Conservation (phyloP, 2,888 invertebrate genomes). For the Callinectes sapidus region DNA sequence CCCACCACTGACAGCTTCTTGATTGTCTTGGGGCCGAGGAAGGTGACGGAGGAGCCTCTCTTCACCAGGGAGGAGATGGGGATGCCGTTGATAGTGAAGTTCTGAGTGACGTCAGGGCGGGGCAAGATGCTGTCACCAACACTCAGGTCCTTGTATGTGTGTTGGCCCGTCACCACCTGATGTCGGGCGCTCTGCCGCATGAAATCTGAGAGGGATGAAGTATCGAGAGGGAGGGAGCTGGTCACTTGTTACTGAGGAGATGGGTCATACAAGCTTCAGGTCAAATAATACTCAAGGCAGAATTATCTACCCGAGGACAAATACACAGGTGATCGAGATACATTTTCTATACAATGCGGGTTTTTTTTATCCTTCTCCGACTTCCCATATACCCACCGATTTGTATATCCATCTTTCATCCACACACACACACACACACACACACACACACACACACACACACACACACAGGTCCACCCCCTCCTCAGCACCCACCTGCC, state of each 20-base stretch:
- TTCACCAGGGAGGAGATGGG: conserved; percentile 47
- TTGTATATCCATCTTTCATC: too few species aligned
- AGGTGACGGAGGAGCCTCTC: conserved; percentile 38
- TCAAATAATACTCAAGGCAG: too few species aligned
- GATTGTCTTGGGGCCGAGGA: conserved; percentile 42
- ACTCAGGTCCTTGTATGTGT: conserved; percentile 22
- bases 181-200: conserved; percentile 45
- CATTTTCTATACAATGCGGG: too few species aligned
- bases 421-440: too few species aligned
- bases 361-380: too few species aligned
- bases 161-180: conserved; percentile 47
- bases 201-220: conserved; percentile 35
- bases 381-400: too few species aligned
- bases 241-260: too few species aligned
- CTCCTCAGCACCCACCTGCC: conserved; percentile 23
- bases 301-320: too few species aligned
- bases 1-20: conserved; percentile 24
- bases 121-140: conserved; percentile 31
- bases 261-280: too few species aligned
- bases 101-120: neutral
- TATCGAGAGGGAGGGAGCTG: neutral
- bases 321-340: too few species aligned
- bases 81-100: conserved; percentile 42
- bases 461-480: too few species aligned
- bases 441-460: too few species aligned